A percentile compares a stretch with the other conserved stretches of the same genome.
These are phyloP conservation scores for Mya arenaria DNA, from an alignment of 1,140 invertebrate species.

Conservation along the genomic window DNA sequence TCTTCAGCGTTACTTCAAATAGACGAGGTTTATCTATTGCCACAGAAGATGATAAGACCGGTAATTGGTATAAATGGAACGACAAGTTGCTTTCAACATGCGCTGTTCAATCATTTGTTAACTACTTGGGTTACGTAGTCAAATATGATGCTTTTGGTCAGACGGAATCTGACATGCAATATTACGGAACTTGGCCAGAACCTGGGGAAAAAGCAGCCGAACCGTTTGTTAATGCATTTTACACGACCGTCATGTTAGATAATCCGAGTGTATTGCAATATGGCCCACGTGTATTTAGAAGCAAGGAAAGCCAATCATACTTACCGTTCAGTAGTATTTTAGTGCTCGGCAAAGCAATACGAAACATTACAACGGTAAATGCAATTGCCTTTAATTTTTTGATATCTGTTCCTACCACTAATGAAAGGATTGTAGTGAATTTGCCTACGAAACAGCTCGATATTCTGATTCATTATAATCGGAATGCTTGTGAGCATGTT, in stretches of 20 bases:
- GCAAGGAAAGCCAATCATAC: background rate
- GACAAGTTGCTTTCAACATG: background rate
- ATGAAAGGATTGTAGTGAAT: background rate
- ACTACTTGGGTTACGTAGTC: too few relatives aligned
- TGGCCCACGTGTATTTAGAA: too few relatives aligned
- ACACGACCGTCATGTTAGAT: background rate
- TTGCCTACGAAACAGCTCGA: background rate
- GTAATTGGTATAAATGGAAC: constrained; percentile 10
- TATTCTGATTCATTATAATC: background rate
- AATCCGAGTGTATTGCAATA: constrained; percentile 4
- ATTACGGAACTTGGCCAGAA: constrained; percentile 19
- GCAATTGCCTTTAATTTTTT: background rate
- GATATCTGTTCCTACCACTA: background rate
- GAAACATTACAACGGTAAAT: background rate
- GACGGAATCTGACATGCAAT: background rate
- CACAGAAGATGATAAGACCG: constrained; percentile 28
- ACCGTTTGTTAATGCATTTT: background rate
- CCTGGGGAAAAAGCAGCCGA: background rate
- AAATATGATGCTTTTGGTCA: background rate
- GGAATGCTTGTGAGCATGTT: background rate
- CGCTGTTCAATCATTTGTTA: background rate
- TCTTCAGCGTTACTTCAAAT: constrained; percentile 41
- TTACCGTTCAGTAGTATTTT: background rate
- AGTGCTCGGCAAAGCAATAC: constrained; percentile 2
- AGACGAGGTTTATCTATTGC: background rate